Evolutionary conservation across 2,888 invertebrate species (phyloP), one percentile per base, ranked within the genome.

Genomic region (Cyclophora punctaria): DNA sequence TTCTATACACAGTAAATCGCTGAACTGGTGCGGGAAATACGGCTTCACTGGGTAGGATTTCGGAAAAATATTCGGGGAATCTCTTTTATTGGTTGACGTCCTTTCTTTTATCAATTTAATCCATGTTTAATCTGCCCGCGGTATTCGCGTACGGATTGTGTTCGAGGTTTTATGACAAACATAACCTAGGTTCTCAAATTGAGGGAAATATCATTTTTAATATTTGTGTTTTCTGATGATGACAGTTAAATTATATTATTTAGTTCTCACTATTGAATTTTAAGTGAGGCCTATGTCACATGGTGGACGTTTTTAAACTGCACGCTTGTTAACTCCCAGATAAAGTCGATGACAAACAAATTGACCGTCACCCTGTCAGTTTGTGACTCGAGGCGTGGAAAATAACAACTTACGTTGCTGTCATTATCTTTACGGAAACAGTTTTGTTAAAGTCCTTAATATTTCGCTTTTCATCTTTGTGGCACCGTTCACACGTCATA

Each of bases 41-140:
- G 72, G 64, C 74, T 73, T 73, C 78, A 76, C 78, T 67, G 69
- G 72, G 71, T 74, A 75, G 77, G 76, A 74, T 76, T 75, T 62
- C 69, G 73, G 71, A 66, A 58, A 76, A 77, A 76, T 73, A 78
- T 78, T 78, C 76, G 55, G 66, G 67, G 71, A 72, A 77, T 76
- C 69, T 70, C 71, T 61, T 74, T 75, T 76, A 78, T 79, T 79
- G 71, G 73, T 67, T 71, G 60, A 61, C 55, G 71, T 68, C 67
- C 66, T 66, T 70, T 66, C 62, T 63, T 65, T 70, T 78, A 73
- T 75, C 74, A 74, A 76, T 78, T 73, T 70, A 57, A 64, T 64
- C 62, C 63, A 59, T 59, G 60, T 69, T 71, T 72, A 72, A 74
- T 72, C 69, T 67, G 52, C 7, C 53, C 67, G 52, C 7, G 56